A percentile compares a stretch with the other conserved stretches of the same genome.
Evolutionary conservation across 35 echinoderm and acorn worm species (phyloP).

Genomic region (Stichopus chloronotus): DNA sequence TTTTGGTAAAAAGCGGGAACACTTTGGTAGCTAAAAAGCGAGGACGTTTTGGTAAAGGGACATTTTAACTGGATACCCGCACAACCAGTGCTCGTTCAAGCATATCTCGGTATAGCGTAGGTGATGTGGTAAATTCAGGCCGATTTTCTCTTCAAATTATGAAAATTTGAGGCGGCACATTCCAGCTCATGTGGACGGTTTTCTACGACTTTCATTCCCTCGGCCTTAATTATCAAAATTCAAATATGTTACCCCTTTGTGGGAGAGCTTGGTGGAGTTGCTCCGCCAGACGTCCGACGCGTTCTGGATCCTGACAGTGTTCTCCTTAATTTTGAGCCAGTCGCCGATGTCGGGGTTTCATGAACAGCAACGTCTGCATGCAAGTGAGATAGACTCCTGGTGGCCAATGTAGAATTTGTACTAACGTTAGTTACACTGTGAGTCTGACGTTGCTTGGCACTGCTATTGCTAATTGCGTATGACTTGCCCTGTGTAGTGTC

Average conservation of each 20-base stretch:
- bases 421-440: not conserved
- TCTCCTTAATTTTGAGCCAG: conserved; percentile 13
- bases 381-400: not conserved
- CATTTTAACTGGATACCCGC: too few species aligned
- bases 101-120: too few species aligned
- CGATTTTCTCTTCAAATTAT: too few species aligned
- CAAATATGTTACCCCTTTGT: conserved; percentile 13
- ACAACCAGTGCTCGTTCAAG: too few species aligned
- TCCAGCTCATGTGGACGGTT: too few species aligned
- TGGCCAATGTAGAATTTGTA: not conserved
- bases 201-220: too few species aligned
- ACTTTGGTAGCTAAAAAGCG: too few species aligned
- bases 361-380: conserved; percentile 4
- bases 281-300: conserved; percentile 17
- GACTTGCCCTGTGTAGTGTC: not conserved
- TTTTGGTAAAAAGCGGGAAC: too few species aligned
- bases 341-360: not conserved
- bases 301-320: conserved; percentile 8
- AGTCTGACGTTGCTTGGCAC: not conserved
- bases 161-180: too few species aligned
- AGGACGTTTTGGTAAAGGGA: too few species aligned
- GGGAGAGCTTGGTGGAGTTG: conserved; percentile 40
- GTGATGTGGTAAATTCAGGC: too few species aligned
- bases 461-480: not conserved
- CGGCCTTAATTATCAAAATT: not conserved